phyloP scores from a whole-genome alignment of 2,797 vertebrate species.

The Amazona ochrocephala region DNA sequence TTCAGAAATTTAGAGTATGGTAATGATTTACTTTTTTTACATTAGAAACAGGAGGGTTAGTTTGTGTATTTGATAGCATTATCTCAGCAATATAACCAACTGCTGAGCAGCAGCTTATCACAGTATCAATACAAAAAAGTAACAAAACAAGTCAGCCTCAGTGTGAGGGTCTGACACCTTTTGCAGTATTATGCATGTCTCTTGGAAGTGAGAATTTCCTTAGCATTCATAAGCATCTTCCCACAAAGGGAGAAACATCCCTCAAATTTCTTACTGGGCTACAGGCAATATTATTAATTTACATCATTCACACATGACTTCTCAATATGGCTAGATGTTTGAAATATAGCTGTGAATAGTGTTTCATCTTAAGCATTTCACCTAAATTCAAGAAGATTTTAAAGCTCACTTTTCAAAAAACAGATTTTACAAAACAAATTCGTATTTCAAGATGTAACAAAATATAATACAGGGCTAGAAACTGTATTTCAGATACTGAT shows the following conservation, averaged over 20 bases:
- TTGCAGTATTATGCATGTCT: background rate
- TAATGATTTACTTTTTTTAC: background rate
- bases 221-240: constrained; percentile 58
- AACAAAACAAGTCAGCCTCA: constrained; percentile 31
- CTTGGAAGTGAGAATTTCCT: constrained; percentile 34
- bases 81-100: background rate
- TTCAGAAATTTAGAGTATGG: background rate
- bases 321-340: constrained; percentile 22
- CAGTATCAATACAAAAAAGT: background rate
- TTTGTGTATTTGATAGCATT: background rate
- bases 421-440: constrained; percentile 24
- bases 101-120: background rate
- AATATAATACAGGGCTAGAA: constrained; percentile 76
- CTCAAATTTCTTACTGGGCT: constrained; percentile 19
- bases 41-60: background rate
- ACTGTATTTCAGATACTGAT: constrained; percentile 60
- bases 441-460: constrained; percentile 36
- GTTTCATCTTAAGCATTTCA: constrained; percentile 51
- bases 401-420: constrained; percentile 27
- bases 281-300: constrained; percentile 28
- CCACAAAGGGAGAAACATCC: constrained; percentile 34
- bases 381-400: background rate
- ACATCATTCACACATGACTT: constrained; percentile 27
- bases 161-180: background rate
- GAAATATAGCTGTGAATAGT: constrained; percentile 32